phyloP scores from a whole-genome alignment of 2,888 invertebrate species.

The Campoplex capitator region DNA sequence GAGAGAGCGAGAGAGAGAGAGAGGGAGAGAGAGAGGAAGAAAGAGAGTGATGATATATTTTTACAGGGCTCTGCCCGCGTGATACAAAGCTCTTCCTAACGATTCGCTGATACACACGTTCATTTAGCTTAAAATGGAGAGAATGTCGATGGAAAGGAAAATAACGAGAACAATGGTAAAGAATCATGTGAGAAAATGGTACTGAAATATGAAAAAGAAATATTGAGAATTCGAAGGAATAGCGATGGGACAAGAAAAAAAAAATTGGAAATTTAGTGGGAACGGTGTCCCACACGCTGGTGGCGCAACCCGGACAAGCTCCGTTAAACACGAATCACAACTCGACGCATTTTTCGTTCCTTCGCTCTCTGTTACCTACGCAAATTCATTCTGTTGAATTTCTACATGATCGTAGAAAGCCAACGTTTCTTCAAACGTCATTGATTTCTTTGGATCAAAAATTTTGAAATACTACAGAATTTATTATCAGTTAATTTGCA shows the following conservation, averaged over 20 bases:
- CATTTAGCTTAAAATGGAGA: conserved; percentile 74
- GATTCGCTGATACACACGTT: conserved; percentile 79
- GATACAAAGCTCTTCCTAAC: conserved; percentile 83
- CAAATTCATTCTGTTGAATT: neutral
- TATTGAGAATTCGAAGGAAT: neutral
- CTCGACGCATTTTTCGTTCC: neutral
- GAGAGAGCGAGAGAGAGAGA: neutral
- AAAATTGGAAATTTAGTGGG: conserved; percentile 12
- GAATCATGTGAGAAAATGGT: conserved; percentile 17
- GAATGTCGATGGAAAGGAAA: conserved; percentile 9
- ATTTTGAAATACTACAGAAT: no score
- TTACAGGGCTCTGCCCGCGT: conserved; percentile 84
- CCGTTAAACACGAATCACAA: conserved; percentile 2
- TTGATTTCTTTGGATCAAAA: no score
- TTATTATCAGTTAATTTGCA: no score
- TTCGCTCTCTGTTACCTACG: conserved; percentile 19
- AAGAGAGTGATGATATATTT: conserved; percentile 82
- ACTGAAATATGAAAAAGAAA: conserved; percentile 22
- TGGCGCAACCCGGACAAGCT: conserved; percentile 74
- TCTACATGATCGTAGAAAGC: no score
- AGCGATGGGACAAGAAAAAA: neutral
- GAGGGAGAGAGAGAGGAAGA: conserved; percentile 27
- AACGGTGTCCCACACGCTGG: conserved; percentile 67
- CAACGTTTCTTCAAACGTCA: no score
- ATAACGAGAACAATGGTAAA: conserved; percentile 30